Percentiles rank a stretch among this genome's conserved stretches.
Conservation (phyloP, 2,797 vertebrate genomes). For the Spatula versicolor region DNA sequence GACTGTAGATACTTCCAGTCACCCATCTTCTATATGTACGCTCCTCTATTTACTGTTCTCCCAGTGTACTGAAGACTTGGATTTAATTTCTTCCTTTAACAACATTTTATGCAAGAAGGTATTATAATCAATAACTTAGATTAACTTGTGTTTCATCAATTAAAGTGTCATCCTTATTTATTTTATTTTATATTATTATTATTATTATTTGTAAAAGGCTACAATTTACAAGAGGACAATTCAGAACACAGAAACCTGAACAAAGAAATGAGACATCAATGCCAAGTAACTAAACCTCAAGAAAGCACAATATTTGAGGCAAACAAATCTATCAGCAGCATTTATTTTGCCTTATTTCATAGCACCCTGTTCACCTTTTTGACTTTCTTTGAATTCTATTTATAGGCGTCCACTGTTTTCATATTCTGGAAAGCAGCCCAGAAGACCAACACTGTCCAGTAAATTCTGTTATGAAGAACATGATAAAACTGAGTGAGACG, state of each 20-base stretch:
- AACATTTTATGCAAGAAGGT: accelerated
- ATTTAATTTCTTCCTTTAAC: neutral
- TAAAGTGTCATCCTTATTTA: neutral
- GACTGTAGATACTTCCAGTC: too few relatives aligned
- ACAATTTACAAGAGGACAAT: neutral
- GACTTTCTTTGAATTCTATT: neutral
- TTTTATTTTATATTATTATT: too few relatives aligned
- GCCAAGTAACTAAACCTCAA: neutral
- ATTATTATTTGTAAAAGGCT: neutral
- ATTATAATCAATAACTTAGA: neutral
- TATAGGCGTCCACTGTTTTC: neutral
- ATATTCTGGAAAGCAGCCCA: neutral
- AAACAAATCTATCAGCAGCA: neutral
- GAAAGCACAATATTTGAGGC: neutral
- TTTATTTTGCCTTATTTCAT: neutral
- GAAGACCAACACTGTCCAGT: neutral
- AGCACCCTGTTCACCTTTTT: neutral
- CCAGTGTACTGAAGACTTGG: neutral
- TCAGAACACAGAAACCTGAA: neutral
- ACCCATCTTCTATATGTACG: accelerated
- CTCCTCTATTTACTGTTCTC: neutral
- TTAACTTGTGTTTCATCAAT: neutral
- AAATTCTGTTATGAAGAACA: neutral
- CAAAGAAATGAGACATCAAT: neutral
- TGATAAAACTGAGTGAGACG: neutral